Conservation (phyloP, 37 sponge, comb jelly and placozoan species). For the Tethya wilhelma region DNA sequence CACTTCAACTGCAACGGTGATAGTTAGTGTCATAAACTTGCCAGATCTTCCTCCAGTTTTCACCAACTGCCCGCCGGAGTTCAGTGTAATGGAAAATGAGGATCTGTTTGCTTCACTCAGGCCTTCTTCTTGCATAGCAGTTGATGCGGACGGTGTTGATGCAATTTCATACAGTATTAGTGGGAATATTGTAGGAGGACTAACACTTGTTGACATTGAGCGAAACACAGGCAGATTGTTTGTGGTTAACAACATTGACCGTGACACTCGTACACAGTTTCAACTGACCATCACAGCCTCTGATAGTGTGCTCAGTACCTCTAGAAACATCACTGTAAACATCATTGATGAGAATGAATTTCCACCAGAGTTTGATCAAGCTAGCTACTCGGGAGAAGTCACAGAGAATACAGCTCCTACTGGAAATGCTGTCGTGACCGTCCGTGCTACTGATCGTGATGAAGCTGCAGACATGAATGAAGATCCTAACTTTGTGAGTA, state of each 20-base stretch:
- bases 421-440: constrained; percentile 4
- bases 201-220: constrained; percentile 39
- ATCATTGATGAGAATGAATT: constrained; percentile 54
- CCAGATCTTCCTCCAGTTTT: constrained; percentile 38
- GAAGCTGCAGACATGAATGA: constrained; percentile 28
- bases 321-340: constrained; percentile 4
- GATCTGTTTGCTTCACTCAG: constrained; percentile 16
- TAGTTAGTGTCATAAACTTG: constrained; percentile 26
- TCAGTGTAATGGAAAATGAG: constrained; percentile 45
- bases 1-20: not conserved
- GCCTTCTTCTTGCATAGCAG: constrained; percentile 31
- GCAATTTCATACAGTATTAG: constrained; percentile 19
- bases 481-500: constrained; percentile 25
- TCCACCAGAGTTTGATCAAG: constrained; percentile 37
- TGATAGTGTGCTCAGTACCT: constrained; percentile 18
- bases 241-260: constrained; percentile 23
- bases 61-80: not conserved
- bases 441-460: constrained; percentile 69
- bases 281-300: constrained; percentile 21
- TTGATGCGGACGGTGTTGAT: constrained; percentile 57
- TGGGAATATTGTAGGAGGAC: constrained; percentile 21
- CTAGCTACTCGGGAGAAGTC: constrained; percentile 20
- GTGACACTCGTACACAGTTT: constrained; percentile 29
- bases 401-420: constrained; percentile 41
- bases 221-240: constrained; percentile 35